Base-by-base conservation (phyloP, 1,140 invertebrate species). In the Tetramorium simillimum region DNA sequence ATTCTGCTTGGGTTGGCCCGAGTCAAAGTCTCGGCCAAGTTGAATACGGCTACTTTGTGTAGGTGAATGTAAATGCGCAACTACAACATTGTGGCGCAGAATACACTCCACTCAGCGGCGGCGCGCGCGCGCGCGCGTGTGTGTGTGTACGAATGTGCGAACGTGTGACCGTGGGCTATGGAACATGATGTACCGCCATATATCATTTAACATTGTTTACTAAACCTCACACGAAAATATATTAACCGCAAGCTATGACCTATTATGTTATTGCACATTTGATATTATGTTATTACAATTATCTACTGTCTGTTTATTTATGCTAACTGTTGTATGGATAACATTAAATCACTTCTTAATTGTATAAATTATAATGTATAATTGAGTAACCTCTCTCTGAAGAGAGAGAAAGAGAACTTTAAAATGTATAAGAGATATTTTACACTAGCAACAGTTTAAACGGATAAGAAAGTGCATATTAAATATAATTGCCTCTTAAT, bases 21-120 rank as follows among this genome's bases (percentile, higher is more conserved):
- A 85, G 73, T 85, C 82, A 85, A 85, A 85, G 82, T 85, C 82
- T 78, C 60, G 73, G 73, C 73, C 82, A 85, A 85, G 82, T 78
- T 85, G 82, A 78, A 65, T 85, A 85, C n/a, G 46, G 37, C 75
- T 21, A 77, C 75, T 85, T 77, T 78, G 82, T 85, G 72, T 65
- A 58, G 43, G 82, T 85, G 62, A 51, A 78, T 78, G 46, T 65
- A 85, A 63, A 78, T 78, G 60, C 73, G 43, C 37, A 63, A 67
- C 73, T 85, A 33, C 37, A 62, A 78, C 82, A 78, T 78, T 78
- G 58, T 33, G 24, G 33, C 21, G 53, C n/a, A 63, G 58, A 77
- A 63, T 43, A 65, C 24, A 77, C 43, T 49, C 33, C 21, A 18
- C 33, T 56, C 5, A 9, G 53, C 46, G 24, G n/a, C 33, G 9